Evolutionary conservation across 2,113 vertebrate genomes (phyloP).

Genomic region (Puma concolor): DNA sequence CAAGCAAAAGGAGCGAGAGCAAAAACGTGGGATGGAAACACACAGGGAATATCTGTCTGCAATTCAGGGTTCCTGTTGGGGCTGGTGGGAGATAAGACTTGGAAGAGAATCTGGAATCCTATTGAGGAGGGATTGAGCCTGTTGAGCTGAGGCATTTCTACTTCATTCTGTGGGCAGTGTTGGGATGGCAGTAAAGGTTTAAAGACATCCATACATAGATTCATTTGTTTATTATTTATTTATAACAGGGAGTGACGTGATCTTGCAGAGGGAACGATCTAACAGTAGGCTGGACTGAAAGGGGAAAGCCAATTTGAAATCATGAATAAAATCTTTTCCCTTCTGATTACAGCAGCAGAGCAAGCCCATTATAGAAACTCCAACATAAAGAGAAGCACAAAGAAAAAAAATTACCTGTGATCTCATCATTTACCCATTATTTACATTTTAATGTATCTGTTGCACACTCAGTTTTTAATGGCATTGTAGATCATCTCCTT

Average conservation of each 20-base stretch:
- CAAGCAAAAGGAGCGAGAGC: slow-evolving; percentile 1
- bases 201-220: neutral
- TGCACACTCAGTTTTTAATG: neutral
- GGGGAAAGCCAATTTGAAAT: slow-evolving; percentile 5
- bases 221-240: neutral
- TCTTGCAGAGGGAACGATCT: slow-evolving; percentile 33
- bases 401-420: neutral
- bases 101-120: slow-evolving; percentile 51
- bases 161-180: slow-evolving; percentile 22
- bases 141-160: neutral
- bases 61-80: neutral
- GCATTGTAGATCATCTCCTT: neutral
- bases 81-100: neutral
- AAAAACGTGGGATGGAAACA: slow-evolving; percentile 9
- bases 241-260: neutral
- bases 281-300: neutral
- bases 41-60: slow-evolving; percentile 44
- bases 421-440: slow-evolving; percentile 34
- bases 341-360: neutral
- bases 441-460: slow-evolving; percentile 16
- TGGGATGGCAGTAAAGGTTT: slow-evolving; percentile 29
- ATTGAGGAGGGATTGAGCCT: neutral
- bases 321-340: neutral
- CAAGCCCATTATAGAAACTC: neutral
- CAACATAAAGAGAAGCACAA: slow-evolving; percentile 9